A percentile compares a stretch with the other conserved stretches of the same genome.
phyloP scores from a whole-genome alignment of 2,888 invertebrate species.

The Parochlus steinenii region DNA sequence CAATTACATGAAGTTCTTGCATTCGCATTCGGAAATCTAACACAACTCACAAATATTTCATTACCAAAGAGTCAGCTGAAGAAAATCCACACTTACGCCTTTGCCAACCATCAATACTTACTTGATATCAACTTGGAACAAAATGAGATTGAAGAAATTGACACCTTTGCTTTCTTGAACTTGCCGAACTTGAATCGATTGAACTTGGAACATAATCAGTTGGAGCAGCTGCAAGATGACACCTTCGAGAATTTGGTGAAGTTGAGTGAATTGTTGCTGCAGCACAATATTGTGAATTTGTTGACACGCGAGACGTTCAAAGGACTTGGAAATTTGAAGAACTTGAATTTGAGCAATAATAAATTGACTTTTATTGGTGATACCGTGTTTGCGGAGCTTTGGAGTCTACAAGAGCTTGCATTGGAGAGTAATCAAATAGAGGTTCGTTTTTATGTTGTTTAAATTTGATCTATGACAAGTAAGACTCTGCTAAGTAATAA shows the following conservation, averaged over 20 bases:
- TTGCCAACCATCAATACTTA: constrained; percentile 54
- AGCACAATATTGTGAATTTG: constrained; percentile 55
- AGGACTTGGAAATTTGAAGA: constrained; percentile 53
- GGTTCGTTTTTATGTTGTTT: constrained; percentile 23
- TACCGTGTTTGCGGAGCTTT: constrained; percentile 61
- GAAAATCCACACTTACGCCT: constrained; percentile 47
- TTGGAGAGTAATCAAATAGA: constrained; percentile 51
- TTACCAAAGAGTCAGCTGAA: constrained; percentile 55
- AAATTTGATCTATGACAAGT: too few species aligned
- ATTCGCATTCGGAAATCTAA: constrained; percentile 57
- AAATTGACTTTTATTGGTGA: constrained; percentile 61
- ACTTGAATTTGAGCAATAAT: constrained; percentile 58
- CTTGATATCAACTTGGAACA: constrained; percentile 53
- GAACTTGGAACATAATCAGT: constrained; percentile 69
- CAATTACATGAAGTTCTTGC: constrained; percentile 50
- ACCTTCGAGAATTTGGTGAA: constrained; percentile 60
- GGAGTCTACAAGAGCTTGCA: constrained; percentile 51
- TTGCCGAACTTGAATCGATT: constrained; percentile 56
- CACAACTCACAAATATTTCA: constrained; percentile 46
- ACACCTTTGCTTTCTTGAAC: constrained; percentile 54
- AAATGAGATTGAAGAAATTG: constrained; percentile 58
- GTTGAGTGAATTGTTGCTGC: constrained; percentile 64
- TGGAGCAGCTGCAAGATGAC: constrained; percentile 68
- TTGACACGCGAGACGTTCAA: constrained; percentile 61
- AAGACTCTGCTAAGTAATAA: too few species aligned